Evolutionary conservation across 2,888 invertebrate species (phyloP).

Genomic region (Ectemnius lituratus): DNA sequence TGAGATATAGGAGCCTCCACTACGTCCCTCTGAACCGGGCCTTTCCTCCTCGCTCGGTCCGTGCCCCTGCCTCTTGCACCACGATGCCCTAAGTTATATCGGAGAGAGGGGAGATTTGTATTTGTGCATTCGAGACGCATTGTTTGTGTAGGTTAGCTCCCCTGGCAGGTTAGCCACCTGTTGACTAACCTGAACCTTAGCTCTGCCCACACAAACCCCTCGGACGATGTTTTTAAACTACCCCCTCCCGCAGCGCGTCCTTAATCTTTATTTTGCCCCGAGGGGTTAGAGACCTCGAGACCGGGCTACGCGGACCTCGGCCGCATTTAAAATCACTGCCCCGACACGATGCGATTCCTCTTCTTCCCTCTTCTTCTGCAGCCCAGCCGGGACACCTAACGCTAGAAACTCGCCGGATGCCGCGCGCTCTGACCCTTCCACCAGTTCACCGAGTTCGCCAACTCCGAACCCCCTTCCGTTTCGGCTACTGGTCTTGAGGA

Average conservation of each 20-base stretch:
- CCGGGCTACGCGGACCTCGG: conserved; percentile 44
- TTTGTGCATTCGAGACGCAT: conserved; percentile 75
- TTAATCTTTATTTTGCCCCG: conserved; percentile 72
- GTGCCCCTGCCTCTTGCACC: conserved; percentile 23
- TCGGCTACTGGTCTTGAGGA: conserved; percentile 1
- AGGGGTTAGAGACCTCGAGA: conserved; percentile 69
- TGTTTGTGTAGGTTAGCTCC: conserved; percentile 76
- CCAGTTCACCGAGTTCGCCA: conserved; percentile 15
- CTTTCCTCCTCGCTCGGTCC: conserved; percentile 39
- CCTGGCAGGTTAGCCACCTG: conserved; percentile 77
- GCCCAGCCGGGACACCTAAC: neutral
- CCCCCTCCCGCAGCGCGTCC: conserved; percentile 58
- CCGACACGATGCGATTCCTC: conserved; percentile 18
- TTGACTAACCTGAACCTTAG: conserved; percentile 76
- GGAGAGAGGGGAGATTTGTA: conserved; percentile 71
- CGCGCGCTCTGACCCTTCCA: conserved; percentile 5
- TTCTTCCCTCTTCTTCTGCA: conserved; percentile 8
- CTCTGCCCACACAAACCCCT: conserved; percentile 70
- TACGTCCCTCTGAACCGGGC: conserved; percentile 35
- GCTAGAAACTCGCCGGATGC: neutral
- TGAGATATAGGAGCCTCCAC: conserved; percentile 71
- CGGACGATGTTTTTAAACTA: conserved; percentile 73
- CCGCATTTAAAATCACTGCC: conserved; percentile 63
- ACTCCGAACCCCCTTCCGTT: conserved; percentile 2
- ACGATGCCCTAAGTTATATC: conserved; percentile 66